Evolutionary conservation across 2,113 vertebrate genomes (phyloP).

Genomic region (Stomatorhinus ivindoensis): DNA sequence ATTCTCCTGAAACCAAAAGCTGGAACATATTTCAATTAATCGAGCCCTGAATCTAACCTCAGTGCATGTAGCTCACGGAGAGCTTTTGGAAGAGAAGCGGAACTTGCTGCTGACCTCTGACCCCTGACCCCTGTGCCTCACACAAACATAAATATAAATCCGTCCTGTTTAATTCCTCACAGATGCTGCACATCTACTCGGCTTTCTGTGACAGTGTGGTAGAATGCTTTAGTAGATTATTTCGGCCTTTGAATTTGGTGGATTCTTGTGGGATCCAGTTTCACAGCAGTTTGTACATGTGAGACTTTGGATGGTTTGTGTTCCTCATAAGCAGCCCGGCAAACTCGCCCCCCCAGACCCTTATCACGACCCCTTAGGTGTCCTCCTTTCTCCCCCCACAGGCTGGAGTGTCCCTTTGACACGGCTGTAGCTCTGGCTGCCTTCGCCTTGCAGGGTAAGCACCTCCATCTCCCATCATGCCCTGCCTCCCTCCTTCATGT

Average conservation of each 20-base stretch:
- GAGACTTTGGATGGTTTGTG: not conserved
- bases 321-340: not conserved
- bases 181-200: not conserved
- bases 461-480: not conserved
- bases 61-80: not conserved
- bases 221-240: not conserved
- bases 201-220: not conserved
- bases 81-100: not conserved
- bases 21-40: not conserved
- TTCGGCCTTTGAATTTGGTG: not conserved
- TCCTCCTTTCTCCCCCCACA: slow-evolving; percentile 37
- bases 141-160: not conserved
- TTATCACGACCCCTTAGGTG: not conserved
- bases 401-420: slow-evolving; percentile 89
- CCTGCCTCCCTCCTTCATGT: not conserved
- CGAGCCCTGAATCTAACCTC: not conserved
- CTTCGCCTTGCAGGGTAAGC: slow-evolving; percentile 89
- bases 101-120: not conserved
- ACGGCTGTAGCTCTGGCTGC: slow-evolving; percentile 83
- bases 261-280: not conserved
- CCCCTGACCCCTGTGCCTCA: not conserved
- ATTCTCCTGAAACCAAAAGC: not conserved
- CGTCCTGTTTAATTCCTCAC: not conserved
- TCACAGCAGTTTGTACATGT: not conserved
- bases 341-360: not conserved